Evolutionary conservation across 2,797 vertebrate species (phyloP).

Genomic region (Phalloptychus januarius): DNA sequence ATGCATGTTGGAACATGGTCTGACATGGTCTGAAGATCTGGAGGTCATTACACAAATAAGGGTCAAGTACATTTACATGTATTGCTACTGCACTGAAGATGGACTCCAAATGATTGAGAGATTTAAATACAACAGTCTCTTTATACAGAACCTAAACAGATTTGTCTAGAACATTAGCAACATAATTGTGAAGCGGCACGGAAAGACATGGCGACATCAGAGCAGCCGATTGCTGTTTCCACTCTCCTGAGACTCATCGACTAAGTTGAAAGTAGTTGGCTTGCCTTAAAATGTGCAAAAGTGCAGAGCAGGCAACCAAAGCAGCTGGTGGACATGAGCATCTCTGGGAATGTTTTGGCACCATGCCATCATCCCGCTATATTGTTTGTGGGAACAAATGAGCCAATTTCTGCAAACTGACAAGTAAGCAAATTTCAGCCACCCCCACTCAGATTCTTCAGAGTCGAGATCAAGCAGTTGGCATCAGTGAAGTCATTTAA

Average conservation of each 20-base stretch:
- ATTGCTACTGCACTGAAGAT: not conserved
- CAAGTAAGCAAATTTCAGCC: conserved; percentile 17
- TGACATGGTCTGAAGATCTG: not conserved
- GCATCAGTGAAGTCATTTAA: conserved; percentile 4
- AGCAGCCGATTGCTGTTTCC: conserved; percentile 26
- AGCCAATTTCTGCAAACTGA: conserved; percentile 1
- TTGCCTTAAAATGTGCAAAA: conserved; percentile 34
- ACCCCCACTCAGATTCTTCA: not conserved
- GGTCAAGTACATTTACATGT: not conserved
- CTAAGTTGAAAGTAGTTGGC: conserved; percentile 29
- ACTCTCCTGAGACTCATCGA: conserved; percentile 26
- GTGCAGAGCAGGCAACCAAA: conserved; percentile 9
- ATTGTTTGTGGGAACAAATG: conserved; percentile 18
- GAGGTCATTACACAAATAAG: conserved; percentile 5
- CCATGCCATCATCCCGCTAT: not conserved
- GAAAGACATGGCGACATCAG: conserved; percentile 21
- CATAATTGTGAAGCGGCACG: conserved; percentile 5
- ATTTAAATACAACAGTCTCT: not conserved
- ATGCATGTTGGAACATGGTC: not conserved
- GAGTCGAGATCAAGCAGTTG: conserved; percentile 19
- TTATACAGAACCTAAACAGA: not conserved
- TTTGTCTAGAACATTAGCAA: conserved; percentile 2
- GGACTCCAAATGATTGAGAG: not conserved
- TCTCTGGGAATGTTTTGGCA: conserved; percentile 34
- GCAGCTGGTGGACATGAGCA: conserved; percentile 43